Evolutionary conservation across 1,140 invertebrate genomes (phyloP).

Genomic region (Cherax quadricarinatus): DNA sequence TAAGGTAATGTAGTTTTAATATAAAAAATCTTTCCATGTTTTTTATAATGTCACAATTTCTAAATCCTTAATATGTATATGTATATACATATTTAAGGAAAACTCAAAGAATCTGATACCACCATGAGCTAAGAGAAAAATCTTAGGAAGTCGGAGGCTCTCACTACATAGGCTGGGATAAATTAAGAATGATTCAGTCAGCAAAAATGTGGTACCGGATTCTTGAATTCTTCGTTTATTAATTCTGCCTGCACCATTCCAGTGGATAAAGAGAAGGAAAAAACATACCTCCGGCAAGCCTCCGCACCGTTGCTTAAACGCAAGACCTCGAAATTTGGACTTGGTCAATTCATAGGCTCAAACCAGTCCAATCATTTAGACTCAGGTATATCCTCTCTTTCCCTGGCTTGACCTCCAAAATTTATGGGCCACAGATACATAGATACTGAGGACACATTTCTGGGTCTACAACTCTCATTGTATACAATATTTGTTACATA

Average conservation of each 20-base stretch:
- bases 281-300: conserved; percentile 91
- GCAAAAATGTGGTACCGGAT: neutral
- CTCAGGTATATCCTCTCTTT: conserved; percentile 38
- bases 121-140: neutral
- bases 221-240: conserved; percentile 28
- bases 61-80: neutral
- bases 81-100: neutral
- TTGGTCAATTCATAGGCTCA: conserved; percentile 89
- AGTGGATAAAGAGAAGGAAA: conserved; percentile 86
- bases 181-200: conserved; percentile 3
- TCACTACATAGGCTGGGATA: neutral
- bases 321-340: conserved; percentile 92
- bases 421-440: conserved; percentile 21
- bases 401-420: conserved; percentile 10
- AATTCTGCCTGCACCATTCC: conserved; percentile 56
- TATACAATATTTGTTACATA: neutral
- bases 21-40: neutral
- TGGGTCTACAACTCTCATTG: conserved; percentile 15
- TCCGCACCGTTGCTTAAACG: conserved; percentile 92
- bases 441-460: conserved; percentile 14
- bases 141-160: neutral
- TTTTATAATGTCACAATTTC: neutral
- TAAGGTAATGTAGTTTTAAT: conserved; percentile 7
- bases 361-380: conserved; percentile 74
- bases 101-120: conserved; percentile 6